Evolutionary conservation across 2,888 invertebrate species (phyloP).

Genomic region (Dermolepida albohirtum): DNA sequence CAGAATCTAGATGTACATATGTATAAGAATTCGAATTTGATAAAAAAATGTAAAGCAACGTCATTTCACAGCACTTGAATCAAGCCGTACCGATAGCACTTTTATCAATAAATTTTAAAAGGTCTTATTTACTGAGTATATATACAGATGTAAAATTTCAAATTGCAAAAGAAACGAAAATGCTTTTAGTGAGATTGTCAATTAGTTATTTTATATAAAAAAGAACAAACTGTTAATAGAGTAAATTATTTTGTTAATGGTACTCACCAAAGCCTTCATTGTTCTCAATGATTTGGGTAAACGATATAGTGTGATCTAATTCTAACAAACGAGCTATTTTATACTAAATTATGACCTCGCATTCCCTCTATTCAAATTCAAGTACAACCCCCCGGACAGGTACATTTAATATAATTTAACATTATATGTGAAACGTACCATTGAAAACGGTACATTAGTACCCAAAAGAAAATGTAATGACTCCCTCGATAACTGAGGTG

Average conservation of each 20-base stretch:
- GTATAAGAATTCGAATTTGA: too few relatives aligned
- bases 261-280: slow-evolving; percentile 32
- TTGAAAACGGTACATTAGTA: too few relatives aligned
- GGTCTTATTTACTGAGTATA: too few relatives aligned
- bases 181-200: too few relatives aligned
- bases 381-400: slow-evolving; percentile 25
- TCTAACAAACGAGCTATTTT: slow-evolving; percentile 12
- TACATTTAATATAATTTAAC: slow-evolving; percentile 6
- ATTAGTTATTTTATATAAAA: neutral
- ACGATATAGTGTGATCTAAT: slow-evolving; percentile 12
- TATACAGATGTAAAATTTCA: too few relatives aligned
- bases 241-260: neutral
- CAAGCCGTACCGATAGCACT: too few relatives aligned
- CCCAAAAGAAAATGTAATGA: too few relatives aligned
- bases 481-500: neutral
- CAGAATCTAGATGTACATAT: too few relatives aligned
- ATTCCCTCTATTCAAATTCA: slow-evolving; percentile 24
- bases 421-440: neutral
- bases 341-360: slow-evolving; percentile 35
- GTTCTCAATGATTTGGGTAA: slow-evolving; percentile 24
- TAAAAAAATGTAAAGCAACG: too few relatives aligned
- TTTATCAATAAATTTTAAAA: too few relatives aligned
- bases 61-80: too few relatives aligned
- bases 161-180: too few relatives aligned
- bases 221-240: neutral